Evolutionary conservation across 2,888 invertebrate species (phyloP).

Genomic region (Perithous albicinctus): DNA sequence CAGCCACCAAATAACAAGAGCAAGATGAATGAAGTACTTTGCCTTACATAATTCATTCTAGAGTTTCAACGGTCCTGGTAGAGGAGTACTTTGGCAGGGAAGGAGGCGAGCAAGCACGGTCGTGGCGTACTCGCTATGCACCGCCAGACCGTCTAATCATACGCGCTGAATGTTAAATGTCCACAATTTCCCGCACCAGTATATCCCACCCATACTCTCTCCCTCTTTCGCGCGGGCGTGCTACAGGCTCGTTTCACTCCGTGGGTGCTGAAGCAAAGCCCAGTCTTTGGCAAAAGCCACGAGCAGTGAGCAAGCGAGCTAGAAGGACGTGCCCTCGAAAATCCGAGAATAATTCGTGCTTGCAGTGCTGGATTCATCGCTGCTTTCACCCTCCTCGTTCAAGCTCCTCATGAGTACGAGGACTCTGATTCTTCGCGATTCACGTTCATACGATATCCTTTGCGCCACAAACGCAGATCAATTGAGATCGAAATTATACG

Average conservation of each 20-base stretch:
- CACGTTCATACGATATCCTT: constrained; percentile 22
- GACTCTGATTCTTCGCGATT: constrained; percentile 55
- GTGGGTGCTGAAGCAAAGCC: constrained; percentile 51
- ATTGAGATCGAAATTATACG: constrained; percentile 55
- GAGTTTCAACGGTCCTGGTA: constrained; percentile 71
- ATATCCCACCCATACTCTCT: constrained; percentile 20
- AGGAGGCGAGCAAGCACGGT: constrained; percentile 40
- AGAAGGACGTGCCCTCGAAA: constrained; percentile 64
- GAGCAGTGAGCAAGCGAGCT: constrained; percentile 53
- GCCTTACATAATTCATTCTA: constrained; percentile 81
- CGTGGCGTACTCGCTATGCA: constrained; percentile 72
- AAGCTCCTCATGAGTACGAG: constrained; percentile 17
- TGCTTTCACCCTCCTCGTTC: constrained; percentile 39
- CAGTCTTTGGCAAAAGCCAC: constrained; percentile 48
- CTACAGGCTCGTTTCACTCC: constrained; percentile 33
- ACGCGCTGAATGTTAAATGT: constrained; percentile 78
- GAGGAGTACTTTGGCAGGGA: constrained; percentile 46
- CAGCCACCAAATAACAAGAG: constrained; percentile 81
- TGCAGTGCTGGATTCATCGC: constrained; percentile 55
- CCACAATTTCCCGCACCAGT: constrained; percentile 70
- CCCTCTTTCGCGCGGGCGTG: constrained; percentile 29
- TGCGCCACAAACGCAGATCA: constrained; percentile 20
- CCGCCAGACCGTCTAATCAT: constrained; percentile 77
- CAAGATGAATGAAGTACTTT: constrained; percentile 83
- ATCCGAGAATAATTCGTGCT: constrained; percentile 63